Conservation (phyloP, 2,888 invertebrate genomes). For the Meloe dianella region DNA sequence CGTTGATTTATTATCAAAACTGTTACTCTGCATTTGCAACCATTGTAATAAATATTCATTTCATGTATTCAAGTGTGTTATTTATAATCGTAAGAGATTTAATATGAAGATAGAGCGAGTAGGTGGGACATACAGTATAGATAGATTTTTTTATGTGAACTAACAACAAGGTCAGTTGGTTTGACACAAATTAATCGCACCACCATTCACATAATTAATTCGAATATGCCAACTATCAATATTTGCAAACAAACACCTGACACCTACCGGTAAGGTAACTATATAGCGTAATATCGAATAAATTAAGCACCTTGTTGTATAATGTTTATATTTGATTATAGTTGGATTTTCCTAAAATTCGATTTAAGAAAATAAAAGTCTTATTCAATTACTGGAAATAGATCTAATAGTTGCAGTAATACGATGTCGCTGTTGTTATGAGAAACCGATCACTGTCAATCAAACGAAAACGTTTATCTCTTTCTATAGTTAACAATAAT, state of each 20-base stretch:
- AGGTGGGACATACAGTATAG: not conserved
- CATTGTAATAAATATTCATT: too few species aligned
- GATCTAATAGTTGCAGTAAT: not conserved
- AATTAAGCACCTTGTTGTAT: too few species aligned
- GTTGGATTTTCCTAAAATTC: too few species aligned
- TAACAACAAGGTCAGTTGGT: not conserved
- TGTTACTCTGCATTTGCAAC: too few species aligned
- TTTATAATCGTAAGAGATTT: not conserved
- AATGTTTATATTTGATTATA: too few species aligned
- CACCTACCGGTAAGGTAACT: too few species aligned
- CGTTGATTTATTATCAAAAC: not conserved
- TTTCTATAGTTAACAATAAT: not conserved
- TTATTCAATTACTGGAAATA: too few species aligned
- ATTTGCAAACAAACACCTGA: not conserved
- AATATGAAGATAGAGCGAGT: too few species aligned
- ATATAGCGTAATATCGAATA: too few species aligned
- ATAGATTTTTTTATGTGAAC: not conserved
- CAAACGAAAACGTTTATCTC: not conserved
- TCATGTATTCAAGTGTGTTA: too few species aligned
- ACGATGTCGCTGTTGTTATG: not conserved
- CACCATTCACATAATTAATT: not conserved
- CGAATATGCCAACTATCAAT: not conserved
- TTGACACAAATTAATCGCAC: not conserved
- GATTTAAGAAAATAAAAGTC: too few species aligned
- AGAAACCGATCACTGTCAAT: not conserved